Evolutionary conservation across 2,113 vertebrate genomes (phyloP), one percentile per base, ranked within the genome.

Genomic region (Ciconia stormi): DNA sequence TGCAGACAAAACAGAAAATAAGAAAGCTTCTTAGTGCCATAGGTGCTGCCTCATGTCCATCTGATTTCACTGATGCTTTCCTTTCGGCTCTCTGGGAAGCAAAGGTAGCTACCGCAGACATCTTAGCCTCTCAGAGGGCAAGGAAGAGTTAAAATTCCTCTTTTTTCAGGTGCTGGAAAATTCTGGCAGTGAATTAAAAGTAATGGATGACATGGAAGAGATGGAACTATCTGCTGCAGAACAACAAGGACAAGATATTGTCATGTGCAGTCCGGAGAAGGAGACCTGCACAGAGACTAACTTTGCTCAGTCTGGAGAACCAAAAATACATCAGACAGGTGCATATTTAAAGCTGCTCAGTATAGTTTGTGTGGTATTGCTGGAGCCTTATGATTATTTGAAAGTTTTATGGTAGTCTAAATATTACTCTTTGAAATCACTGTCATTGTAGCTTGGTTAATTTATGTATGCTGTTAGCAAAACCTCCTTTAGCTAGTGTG

Each of bases 241-340:
- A 2, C 66, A 67, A 9, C 38, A 71, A 21, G 93, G 61, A 8
- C 67, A 95, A 7, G 97, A 97, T 30, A 16, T 91, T 5, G 9
- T 80, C 63, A 96, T 97, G 96, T 18, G 49, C 86, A 96, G 96
- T 27, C 97, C 83, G 0, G 96, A 94, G 72, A 89, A 90, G 63
- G 83, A 50, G 70, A 63, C 20, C 5, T 10, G 26, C 19, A 10
- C 47, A 23, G 55, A 49, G 7, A 22, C 46, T 8, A 10, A n/a
- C 58, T 29, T 29, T 10, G 27, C n/a, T 80, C 36, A 26, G 10
- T 18, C 87, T 70, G 84, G 25, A 95, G 82, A 93, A 56, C 46
- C 49, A 62, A 42, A 94, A 8, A 26, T 8, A 3, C 78, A 49
- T 46, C 70, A 22, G 6, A 47, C 67, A 77, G 91, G 97, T 97